Conservation (phyloP, 2,888 invertebrate species). For the Euspilapteryx auroguttella region DNA sequence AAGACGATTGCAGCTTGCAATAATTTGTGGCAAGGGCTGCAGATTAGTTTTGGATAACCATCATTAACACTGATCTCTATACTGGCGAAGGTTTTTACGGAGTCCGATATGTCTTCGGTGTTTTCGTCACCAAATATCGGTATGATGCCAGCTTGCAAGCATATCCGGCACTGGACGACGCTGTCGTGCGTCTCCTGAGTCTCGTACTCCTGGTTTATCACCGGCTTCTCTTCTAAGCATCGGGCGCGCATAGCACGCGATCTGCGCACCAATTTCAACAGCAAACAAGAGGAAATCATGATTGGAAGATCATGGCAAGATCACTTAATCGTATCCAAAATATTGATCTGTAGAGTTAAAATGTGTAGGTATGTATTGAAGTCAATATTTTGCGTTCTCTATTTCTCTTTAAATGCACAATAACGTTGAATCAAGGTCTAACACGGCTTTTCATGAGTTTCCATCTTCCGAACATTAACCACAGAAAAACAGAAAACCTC, state of each 20-base stretch:
- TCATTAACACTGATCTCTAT: constrained; percentile 16
- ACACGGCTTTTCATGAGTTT: no score
- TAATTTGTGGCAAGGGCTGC: constrained; percentile 24
- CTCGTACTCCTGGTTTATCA: constrained; percentile 1
- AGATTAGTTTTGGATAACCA: constrained; percentile 23
- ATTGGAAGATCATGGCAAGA: no score
- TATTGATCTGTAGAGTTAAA: no score
- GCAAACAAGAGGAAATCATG: constrained; percentile 4
- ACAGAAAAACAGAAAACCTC: no score
- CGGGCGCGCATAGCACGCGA: constrained; percentile 1
- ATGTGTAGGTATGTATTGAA: no score
- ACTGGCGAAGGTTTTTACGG: constrained; percentile 3
- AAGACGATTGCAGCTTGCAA: constrained; percentile 24
- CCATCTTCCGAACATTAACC: no score
- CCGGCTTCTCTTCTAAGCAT: constrained; percentile 1
- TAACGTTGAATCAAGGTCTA: no score
- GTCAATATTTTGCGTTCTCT: no score
- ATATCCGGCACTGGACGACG: constrained; percentile 9
- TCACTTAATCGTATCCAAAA: no score
- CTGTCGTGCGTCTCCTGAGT: not conserved
- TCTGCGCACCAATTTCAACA: constrained; percentile 3
- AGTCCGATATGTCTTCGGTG: not conserved
- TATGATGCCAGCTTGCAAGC: constrained; percentile 13
- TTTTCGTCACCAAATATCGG: constrained; percentile 12
- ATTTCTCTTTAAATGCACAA: no score